Evolutionary conservation across 92 coral and sea anemone species (phyloP).

Genomic region (Siderastrea radians): DNA sequence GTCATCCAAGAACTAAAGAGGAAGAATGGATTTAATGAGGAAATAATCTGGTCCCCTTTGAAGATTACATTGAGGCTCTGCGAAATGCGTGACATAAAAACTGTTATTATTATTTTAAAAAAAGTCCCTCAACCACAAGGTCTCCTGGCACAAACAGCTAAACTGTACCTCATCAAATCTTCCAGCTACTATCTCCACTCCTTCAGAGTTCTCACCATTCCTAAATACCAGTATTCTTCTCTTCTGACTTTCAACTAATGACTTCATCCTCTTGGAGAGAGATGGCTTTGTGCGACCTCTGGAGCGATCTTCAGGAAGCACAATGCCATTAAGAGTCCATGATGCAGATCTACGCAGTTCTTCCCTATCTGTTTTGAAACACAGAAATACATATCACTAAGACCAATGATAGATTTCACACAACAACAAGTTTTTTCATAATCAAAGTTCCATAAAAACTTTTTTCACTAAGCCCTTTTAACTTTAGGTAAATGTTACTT

Average conservation of each 20-base stretch:
- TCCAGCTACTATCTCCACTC: conserved; percentile 94
- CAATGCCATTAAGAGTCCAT: conserved; percentile 92
- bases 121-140: neutral
- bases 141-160: neutral
- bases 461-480: too few relatives aligned
- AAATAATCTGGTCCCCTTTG: too few relatives aligned
- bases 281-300: conserved; percentile 92
- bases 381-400: neutral
- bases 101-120: too few relatives aligned
- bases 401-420: neutral
- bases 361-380: conserved; percentile 77
- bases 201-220: conserved; percentile 92
- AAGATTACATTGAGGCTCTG: too few relatives aligned
- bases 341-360: conserved; percentile 92
- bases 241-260: conserved; percentile 94
- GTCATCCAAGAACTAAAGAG: conserved; percentile 90
- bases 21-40: neutral
- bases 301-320: conserved; percentile 92
- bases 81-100: too few relatives aligned
- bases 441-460: too few relatives aligned
- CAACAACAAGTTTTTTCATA: neutral
- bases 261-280: conserved; percentile 89
- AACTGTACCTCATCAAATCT: conserved; percentile 93
- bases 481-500: too few relatives aligned
- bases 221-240: conserved; percentile 91